Evolutionary conservation across 2,113 vertebrate species (phyloP).

Genomic region (Onychorhynchus coronatus): DNA sequence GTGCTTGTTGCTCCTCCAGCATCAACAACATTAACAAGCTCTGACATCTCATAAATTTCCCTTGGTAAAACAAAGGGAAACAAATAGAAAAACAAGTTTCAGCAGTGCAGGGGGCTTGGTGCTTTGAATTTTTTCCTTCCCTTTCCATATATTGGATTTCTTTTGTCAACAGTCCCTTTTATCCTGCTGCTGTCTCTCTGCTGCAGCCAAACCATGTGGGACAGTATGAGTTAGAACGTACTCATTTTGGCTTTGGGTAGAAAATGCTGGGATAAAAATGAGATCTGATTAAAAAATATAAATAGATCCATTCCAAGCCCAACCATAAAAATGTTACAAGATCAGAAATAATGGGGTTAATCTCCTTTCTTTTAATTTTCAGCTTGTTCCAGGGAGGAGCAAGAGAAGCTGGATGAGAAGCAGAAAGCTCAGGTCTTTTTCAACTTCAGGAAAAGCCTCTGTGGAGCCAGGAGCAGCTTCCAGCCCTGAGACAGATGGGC

Average conservation of each 20-base stretch:
- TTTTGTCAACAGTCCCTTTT: background rate
- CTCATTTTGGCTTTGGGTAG: background rate
- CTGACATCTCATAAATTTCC: slow-evolving; percentile 60
- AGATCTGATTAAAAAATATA: background rate
- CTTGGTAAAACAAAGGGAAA: slow-evolving; percentile 9
- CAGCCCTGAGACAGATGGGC: background rate
- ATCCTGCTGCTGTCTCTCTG: background rate
- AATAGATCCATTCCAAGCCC: background rate
- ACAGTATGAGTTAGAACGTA: rapidly evolving
- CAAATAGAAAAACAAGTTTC: slow-evolving; percentile 3
- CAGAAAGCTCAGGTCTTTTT: rapidly evolving
- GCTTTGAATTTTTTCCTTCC: background rate
- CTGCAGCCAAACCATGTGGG: background rate
- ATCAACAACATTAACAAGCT: slow-evolving; percentile 55
- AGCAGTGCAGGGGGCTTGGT: background rate
- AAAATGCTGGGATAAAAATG: background rate
- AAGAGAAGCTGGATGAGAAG: background rate
- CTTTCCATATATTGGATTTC: rapidly evolving
- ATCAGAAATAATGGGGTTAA: background rate
- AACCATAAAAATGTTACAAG: background rate
- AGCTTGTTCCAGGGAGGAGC: background rate
- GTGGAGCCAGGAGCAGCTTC: background rate
- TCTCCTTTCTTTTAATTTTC: background rate
- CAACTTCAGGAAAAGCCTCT: background rate
- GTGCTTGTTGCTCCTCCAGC: slow-evolving; percentile 30